Percentiles rank a stretch among this genome's conserved stretches.
These are phyloP conservation scores for Cyclura pinguis DNA, from an alignment of 2,797 vertebrate genomes.

Conservation along the genomic window DNA sequence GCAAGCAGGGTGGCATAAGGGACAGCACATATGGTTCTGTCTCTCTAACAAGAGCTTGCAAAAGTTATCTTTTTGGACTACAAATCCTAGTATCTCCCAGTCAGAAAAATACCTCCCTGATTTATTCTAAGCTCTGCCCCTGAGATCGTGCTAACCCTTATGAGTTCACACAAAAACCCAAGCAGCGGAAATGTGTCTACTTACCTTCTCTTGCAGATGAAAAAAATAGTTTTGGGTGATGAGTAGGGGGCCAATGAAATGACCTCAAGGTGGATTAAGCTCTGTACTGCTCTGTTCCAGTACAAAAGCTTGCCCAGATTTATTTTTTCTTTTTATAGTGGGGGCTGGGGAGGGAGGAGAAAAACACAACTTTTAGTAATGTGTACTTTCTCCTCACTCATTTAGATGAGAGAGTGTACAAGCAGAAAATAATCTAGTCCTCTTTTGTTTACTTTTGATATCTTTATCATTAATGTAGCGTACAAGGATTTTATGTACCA, in stretches of 20 bases:
- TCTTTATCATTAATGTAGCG: conserved; percentile 79
- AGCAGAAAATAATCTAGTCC: conserved; percentile 68
- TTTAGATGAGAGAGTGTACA: conserved; percentile 54
- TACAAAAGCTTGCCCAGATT: not conserved
- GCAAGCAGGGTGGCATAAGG: not conserved
- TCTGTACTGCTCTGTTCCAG: not conserved
- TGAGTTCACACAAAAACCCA: too few relatives aligned
- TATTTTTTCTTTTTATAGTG: not conserved
- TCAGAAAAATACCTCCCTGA: too few relatives aligned
- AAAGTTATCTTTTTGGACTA: too few relatives aligned
- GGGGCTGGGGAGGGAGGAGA: not conserved
- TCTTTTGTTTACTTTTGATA: conserved; percentile 78
- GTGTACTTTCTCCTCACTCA: conserved; percentile 47
- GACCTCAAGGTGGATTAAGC: not conserved
- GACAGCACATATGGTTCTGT: not conserved
- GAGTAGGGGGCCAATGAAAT: not conserved
- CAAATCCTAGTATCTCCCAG: too few relatives aligned
- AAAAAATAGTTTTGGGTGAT: not conserved
- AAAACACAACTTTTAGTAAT: not conserved
- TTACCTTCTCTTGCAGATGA: not conserved
- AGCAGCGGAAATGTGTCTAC: too few relatives aligned
- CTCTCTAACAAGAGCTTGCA: too few relatives aligned
- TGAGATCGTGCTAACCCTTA: too few relatives aligned
- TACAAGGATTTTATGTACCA: conserved; percentile 79
- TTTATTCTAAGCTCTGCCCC: too few relatives aligned